These are phyloP conservation scores for Darevskia mixta DNA, from an alignment of 2,797 vertebrate species.

Conservation along the genomic window DNA sequence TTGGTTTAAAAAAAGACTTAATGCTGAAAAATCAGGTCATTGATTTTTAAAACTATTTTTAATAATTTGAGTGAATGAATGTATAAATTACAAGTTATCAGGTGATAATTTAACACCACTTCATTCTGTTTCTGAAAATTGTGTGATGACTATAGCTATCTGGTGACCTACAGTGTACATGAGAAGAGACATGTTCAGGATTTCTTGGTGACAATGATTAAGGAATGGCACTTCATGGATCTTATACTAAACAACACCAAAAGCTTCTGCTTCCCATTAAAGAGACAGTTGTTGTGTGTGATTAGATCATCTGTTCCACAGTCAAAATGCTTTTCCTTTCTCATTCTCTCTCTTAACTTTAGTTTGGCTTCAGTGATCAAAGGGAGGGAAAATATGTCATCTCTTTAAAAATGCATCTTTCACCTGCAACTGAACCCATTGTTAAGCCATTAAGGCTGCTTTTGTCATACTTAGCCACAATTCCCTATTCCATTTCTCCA, in stretches of 20 bases:
- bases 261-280: fast-evolving
- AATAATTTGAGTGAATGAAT: background rate
- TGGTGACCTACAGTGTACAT: background rate
- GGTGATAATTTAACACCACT: background rate
- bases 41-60: background rate
- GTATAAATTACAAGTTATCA: background rate
- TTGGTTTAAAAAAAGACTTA: background rate
- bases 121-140: background rate
- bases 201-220: background rate
- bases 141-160: background rate
- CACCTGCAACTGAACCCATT: background rate
- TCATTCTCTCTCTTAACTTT: background rate
- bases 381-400: background rate
- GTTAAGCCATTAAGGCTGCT: fast-evolving
- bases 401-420: background rate
- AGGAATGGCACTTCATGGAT: background rate
- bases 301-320: slow-evolving; percentile 1
- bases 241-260: background rate
- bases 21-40: background rate
- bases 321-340: background rate
- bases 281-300: background rate
- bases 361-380: background rate
- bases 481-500: background rate
- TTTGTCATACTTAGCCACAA: background rate
- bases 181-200: background rate